Base-by-base conservation (phyloP, 2,888 invertebrate genomes). In the Luperina nickerlii region DNA sequence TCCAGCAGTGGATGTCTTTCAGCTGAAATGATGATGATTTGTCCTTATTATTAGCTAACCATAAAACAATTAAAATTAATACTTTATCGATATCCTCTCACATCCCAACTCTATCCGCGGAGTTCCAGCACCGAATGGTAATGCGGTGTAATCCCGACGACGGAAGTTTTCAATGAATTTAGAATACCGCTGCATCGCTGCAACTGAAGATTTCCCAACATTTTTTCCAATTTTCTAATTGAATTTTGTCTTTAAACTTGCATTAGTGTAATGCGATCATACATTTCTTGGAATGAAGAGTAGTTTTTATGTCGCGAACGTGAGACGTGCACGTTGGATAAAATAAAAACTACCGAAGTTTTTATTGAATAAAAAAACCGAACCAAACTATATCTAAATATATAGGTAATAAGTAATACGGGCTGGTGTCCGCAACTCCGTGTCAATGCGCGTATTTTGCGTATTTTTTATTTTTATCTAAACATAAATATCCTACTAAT, bases 161-260 rank as follows among this genome's bases (percentile, higher is more conserved):
- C 83, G 83, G 79, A 94, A 94, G 87, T 94, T 94, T 92, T 90
- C 93, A 93, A 94, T 94, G 93, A 94, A 94, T 94, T 93, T 91
- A 90, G 91, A 93, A 92, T 89, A 89, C 83, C 88, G 75, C 83
- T 91, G 91, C 92, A 91, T 78, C 82, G 82, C 68, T 90, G 92
- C 91, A 92, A 78, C 81, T 78, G 75, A 71, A 79, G 69, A 76
- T 87, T 75, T 76, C 60, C 60, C 78, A 74, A 73, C 54, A 82
- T 79, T 90, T 87, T 87, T 82, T 77, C 76, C 63, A 79, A 78
- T 81, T 71, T 75, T 79, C 81, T 87, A 87, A 89, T 82, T 81
- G 81, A 82, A 85, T 88, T 88, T 84, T 42, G 75, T 48, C 18
- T 82, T 69, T 32, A 63, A 74, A 60, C 86, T 81, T 32, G 62